Evolutionary conservation across 92 coral and sea anemone species (phyloP).

Genomic region (Parazoanthus darwini): DNA sequence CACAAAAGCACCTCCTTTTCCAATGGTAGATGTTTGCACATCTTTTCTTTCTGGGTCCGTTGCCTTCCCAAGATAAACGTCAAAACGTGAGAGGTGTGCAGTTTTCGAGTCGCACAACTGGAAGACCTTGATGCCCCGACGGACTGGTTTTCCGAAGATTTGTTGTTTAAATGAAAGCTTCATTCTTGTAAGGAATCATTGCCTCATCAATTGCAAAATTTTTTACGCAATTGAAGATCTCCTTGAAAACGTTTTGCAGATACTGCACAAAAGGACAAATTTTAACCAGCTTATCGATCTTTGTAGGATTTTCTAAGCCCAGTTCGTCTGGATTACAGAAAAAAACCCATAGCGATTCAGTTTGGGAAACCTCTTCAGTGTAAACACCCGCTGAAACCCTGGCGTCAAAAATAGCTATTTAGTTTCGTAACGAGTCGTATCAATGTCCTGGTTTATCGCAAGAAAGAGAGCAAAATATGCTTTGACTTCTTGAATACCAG

Average conservation of each 20-base stretch:
- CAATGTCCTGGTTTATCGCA: conserved; percentile 33
- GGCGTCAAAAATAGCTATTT: conserved; percentile 52
- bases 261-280: conserved; percentile 32
- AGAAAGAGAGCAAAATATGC: conserved; percentile 50
- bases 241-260: conserved; percentile 30
- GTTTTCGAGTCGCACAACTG: conserved; percentile 43
- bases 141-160: conserved; percentile 45
- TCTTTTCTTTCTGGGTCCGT: conserved; percentile 21
- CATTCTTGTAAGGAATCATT: conserved; percentile 51
- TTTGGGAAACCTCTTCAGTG: conserved; percentile 37
- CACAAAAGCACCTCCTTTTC: conserved; percentile 53
- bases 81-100: conserved; percentile 24
- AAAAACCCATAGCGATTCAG: conserved; percentile 46
- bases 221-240: conserved; percentile 42
- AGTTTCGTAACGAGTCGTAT: conserved; percentile 24
- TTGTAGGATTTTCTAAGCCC: conserved; percentile 5
- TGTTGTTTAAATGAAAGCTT: conserved; percentile 43
- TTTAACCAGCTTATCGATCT: conserved; percentile 23
- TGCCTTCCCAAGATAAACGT: conserved; percentile 42
- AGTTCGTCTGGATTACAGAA: conserved; percentile 50
- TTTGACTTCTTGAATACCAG: conserved; percentile 44
- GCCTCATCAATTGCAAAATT: conserved; percentile 45
- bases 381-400: conserved; percentile 51
- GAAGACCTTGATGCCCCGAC: conserved; percentile 52
- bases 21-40: conserved; percentile 27